phyloP scores from a whole-genome alignment of 2,797 vertebrate genomes.

The Pseudochaenichthys georgianus region DNA sequence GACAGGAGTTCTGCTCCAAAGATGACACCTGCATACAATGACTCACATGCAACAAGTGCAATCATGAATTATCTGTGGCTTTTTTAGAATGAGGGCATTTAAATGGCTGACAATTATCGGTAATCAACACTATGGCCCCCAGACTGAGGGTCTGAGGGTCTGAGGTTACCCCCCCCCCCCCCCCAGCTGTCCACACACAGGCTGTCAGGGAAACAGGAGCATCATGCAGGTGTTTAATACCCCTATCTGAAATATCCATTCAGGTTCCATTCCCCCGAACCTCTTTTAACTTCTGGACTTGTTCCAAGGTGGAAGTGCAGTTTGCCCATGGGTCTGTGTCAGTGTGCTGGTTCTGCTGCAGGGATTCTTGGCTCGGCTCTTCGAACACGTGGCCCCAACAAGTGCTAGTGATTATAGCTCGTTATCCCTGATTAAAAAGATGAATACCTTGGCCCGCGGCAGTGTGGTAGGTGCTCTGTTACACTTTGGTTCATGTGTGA shows the following conservation, averaged over 20 bases:
- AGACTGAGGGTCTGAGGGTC: background rate
- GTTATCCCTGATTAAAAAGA: conserved; percentile 78
- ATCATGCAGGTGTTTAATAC: conserved; percentile 9
- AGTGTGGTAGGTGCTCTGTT: conserved; percentile 36
- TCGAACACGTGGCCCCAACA: conserved; percentile 58
- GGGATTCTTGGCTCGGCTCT: conserved; percentile 59
- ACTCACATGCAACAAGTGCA: background rate
- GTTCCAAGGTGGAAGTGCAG: conserved; percentile 43
- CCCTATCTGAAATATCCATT: conserved; percentile 25
- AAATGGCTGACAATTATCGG: background rate
- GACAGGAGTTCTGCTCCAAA: background rate
- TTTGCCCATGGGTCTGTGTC: conserved; percentile 22
- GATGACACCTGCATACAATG: too few relatives aligned
- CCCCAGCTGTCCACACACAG: conserved; percentile 33
- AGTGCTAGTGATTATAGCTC: conserved; percentile 75
- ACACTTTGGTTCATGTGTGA: conserved; percentile 53
- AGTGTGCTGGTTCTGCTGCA: conserved; percentile 6
- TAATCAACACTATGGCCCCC: background rate
- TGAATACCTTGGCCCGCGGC: conserved; percentile 59
- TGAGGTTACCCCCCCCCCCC: too few relatives aligned
- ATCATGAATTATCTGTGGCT: background rate
- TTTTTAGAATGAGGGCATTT: background rate
- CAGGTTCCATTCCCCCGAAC: conserved; percentile 5
- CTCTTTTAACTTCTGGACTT: conserved; percentile 26
- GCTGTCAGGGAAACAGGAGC: conserved; percentile 33